Conservation (phyloP, 2,113 vertebrate genomes). For the Puffinus mauretanicus region DNA sequence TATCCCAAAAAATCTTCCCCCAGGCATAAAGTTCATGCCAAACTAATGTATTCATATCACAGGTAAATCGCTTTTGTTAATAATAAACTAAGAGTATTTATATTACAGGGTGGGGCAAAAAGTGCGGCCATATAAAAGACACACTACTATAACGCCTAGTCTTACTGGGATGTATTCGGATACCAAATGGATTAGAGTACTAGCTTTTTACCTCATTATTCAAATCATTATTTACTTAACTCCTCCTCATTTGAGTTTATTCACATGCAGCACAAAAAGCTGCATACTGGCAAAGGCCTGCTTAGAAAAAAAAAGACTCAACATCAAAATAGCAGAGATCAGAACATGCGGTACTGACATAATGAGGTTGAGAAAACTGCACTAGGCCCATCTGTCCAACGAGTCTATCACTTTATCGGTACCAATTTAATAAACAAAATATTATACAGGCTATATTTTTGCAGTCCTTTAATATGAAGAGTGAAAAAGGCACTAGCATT, state of each 20-base stretch:
- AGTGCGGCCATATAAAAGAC: neutral
- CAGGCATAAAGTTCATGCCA: neutral
- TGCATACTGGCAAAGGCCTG: slow-evolving; percentile 33
- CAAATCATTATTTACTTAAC: slow-evolving; percentile 22
- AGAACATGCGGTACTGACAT: slow-evolving; percentile 63
- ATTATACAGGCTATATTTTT: neutral
- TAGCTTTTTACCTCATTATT: neutral
- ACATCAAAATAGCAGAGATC: slow-evolving; percentile 60
- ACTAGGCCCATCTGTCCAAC: slow-evolving; percentile 47
- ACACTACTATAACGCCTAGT: neutral
- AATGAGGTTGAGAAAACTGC: slow-evolving; percentile 48
- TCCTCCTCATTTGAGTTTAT: slow-evolving; percentile 16
- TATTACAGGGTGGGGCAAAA: slow-evolving; percentile 13
- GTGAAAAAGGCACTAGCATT: neutral
- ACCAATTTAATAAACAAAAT: slow-evolving; percentile 25
- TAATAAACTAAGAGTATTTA: neutral
- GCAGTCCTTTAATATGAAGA: neutral
- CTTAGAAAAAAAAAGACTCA: neutral
- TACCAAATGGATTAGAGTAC: neutral
- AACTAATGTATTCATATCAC: neutral
- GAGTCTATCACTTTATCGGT: slow-evolving; percentile 14
- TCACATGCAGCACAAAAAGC: slow-evolving; percentile 42
- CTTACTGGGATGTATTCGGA: neutral
- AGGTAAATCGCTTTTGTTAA: slow-evolving; percentile 19
- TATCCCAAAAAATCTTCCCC: slow-evolving; percentile 22